Base-by-base conservation (phyloP, 2,797 vertebrate species). In the Sciurus carolinensis region DNA sequence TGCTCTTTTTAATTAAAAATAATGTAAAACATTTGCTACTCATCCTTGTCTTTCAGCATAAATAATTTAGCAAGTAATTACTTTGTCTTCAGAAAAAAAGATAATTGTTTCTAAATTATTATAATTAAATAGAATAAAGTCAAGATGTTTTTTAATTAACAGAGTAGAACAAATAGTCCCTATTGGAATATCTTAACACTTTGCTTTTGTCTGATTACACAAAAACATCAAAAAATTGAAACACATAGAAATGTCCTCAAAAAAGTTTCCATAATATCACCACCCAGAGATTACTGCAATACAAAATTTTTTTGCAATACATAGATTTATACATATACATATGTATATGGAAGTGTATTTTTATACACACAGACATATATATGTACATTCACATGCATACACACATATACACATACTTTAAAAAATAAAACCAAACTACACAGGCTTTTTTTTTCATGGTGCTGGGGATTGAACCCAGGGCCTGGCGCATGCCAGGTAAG, bases 1-100 rank as follows among this genome's bases (percentile, higher is more conserved):
- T 28, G 81, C 30, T 57, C 24, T 75, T 96, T 94, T 96, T 92
- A 95, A 95, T 95, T 89, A 94, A 94, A 96, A 92, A 47, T 57
- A 87, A 89, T 33, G 28, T 66, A 75, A 86, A 95, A 87, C 20
- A 69, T 85, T 87, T 92, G 92, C 86, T 92, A 84, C 30, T 89
- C 73, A 76, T 80, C 52, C 83, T 87, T 96, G 77, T 88, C 82
- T 89, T 84, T 83, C 36, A 82, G n/a, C 64, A 90, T 85, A 95
- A 94, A 92, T 94, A 90, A 91, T 83, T 85, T 86, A 73, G 62
- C 91, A 87, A 89, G 92, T 54, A 66, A 90, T 96, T 95, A 90
- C 69, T 97, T 94, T 92, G 11, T 87, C 64, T 95, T 92, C 44
- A 44, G 87, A 66, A 87, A 87, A 91, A 94, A 72, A 73, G 81